Base-by-base conservation (phyloP, 53 echinoderm and acorn worm genomes). In the Patiria pectinifera region DNA sequence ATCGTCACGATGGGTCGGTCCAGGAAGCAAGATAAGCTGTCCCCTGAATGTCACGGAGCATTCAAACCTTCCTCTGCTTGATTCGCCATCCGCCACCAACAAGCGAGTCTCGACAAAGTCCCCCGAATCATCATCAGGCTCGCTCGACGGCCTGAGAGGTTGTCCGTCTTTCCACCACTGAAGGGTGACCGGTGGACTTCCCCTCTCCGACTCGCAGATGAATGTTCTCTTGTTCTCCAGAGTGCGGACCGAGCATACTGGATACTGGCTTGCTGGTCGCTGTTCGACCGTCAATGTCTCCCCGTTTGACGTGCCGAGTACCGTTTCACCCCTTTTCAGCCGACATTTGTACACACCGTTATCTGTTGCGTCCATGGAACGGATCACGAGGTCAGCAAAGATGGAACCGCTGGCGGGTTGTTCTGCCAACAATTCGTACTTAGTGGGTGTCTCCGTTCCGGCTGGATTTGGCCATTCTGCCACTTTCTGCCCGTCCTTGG, bases 141-240 rank as follows among this genome's bases (percentile, higher is more conserved):
- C 35, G 35, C 11, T 83, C 3, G 82, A 49, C 89, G 78, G 89
- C 45, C 61, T 5, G 49, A 89, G 89, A 26, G 43, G 47, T 4
- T 80, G 45, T 35, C 63, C 89, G 47, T 62, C 89, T 89, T 80
- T 89, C 80, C 63, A 79, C 89, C 89, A 89, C 80, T 89, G 69
- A 6, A 89, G 63, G 66, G 80, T 89, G 26, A 89, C 89, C 22
- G 1, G 62, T 43, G 89, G 89, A 79, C 58, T 89, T 45, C 89
- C 89, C 60, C 79, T 89, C 80, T 89, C 89, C 44, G 89, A 89
- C 7, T 15, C 15, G 45, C 89, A 89, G 44, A 63, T 62, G 18
- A 89, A 26, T 45, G 45, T 45, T 43, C 79, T 78, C 10, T 61
- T 62, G n/a, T 35, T 48, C 1, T 47, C 48, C 7, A 61, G 4